phyloP scores from a whole-genome alignment of 1,140 invertebrate species.

The Drosophila pallidifrons region DNA sequence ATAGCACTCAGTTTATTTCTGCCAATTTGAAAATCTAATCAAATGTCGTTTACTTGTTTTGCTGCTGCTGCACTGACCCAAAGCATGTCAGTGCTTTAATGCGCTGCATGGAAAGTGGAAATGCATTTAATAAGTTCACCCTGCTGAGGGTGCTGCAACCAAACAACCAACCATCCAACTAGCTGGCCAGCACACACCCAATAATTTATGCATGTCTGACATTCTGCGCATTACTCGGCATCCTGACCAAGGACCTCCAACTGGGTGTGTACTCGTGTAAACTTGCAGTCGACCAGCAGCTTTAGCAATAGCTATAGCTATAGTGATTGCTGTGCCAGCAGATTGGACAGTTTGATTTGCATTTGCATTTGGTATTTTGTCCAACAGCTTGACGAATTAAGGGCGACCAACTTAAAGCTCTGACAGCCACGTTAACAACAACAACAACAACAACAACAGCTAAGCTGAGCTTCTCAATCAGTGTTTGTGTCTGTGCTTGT shows the following conservation, averaged over 20 bases:
- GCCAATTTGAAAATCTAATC: conserved; percentile 24
- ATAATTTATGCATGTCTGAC: conserved; percentile 50
- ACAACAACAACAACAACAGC: no score
- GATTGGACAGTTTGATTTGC: conserved; percentile 50
- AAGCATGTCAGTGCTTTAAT: conserved; percentile 45
- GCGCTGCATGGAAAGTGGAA: conserved; percentile 42
- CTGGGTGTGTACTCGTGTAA: conserved; percentile 17
- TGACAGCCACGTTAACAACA: background rate
- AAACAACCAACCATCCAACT: background rate
- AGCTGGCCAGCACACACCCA: conserved; percentile 10
- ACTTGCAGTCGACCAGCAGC: background rate
- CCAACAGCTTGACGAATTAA: conserved; percentile 34
- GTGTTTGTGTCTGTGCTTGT: conserved; percentile 6
- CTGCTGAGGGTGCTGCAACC: conserved; percentile 1
- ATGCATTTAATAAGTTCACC: conserved; percentile 66
- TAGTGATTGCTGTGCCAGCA: background rate
- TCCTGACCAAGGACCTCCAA: conserved; percentile 16
- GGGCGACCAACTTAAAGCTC: conserved; percentile 5
- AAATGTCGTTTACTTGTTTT: conserved; percentile 42
- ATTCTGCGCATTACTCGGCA: conserved; percentile 36
- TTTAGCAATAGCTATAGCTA: background rate
- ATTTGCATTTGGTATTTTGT: conserved; percentile 46
- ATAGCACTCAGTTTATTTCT: conserved; percentile 4
- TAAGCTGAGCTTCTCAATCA: conserved; percentile 5
- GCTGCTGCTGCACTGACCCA: conserved; percentile 21